Base-by-base conservation (phyloP, 2,113 vertebrate genomes). In the Zeus faber region DNA sequence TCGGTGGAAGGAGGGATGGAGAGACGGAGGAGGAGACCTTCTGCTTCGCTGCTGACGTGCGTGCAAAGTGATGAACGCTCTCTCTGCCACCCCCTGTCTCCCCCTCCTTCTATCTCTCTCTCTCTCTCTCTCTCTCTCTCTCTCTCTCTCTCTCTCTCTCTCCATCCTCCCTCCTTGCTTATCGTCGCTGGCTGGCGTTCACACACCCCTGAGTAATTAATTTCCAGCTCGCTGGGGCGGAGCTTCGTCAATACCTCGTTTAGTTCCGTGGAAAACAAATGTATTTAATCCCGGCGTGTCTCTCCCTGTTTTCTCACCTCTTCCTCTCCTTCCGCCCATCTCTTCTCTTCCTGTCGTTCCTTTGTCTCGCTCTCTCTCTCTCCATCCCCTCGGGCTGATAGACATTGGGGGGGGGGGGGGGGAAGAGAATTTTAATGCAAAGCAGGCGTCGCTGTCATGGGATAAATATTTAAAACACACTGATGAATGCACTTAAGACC, bases 221-320 rank as follows among this genome's bases (percentile, higher is more conserved):
- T 82, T 85, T 79, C 81, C 82, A 82, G 79, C 76, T 82, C 4
- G 1, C 53, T 7, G n/a, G 61, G 52, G 13, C 18, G 17, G 25
- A 6, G 39, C 33, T 2, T 14, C 64, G 64, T 86, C 84, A 82
- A 86, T 86, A 85, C n/a, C 80, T 84, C 83, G 86, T 87, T 84
- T 82, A 62, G 58, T 66, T 65, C 54, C 25, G 64, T 70, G 74
- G 72, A 82, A 86, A 85, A 87, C 85, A 87, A 83, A 85, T 85
- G 74, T 85, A 82, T 85, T 86, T 86, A 83, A 85, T 87, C 70
- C 82, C 66, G 70, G 73, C 61, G 72, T 81, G 79, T 82, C 85
- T 82, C 79, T 76, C 82, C 72, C 74, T 60, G 47, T 62, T 65
- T 70, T 4, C 9, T 31, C 6, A 9, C 33, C 33, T 35, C 33